A percentile compares a stretch with the other conserved stretches of the same genome.
Conservation (phyloP, 2,797 vertebrate genomes). For the Hapalemur alaotrensis region DNA sequence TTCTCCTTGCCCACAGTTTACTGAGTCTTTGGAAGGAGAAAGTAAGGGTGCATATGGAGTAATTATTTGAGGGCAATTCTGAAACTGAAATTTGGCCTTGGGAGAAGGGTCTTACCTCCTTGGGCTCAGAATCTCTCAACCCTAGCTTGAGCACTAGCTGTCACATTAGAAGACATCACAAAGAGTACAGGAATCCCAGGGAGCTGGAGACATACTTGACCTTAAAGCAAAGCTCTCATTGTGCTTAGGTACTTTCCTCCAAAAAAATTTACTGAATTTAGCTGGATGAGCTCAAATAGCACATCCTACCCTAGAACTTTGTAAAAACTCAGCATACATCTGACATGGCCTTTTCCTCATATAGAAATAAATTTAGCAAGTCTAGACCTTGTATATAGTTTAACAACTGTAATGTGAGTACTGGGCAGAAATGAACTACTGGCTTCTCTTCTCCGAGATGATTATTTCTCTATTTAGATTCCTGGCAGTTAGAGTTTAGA, state of each 20-base stretch:
- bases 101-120: background rate
- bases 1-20: background rate
- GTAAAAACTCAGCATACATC: background rate
- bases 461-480: slow-evolving; percentile 56
- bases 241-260: background rate
- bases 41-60: background rate
- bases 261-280: background rate
- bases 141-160: background rate
- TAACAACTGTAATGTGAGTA: slow-evolving; percentile 43
- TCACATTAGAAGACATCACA: slow-evolving; percentile 6
- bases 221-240: slow-evolving; percentile 26
- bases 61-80: slow-evolving; percentile 24
- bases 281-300: background rate
- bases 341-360: slow-evolving; percentile 18
- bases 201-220: background rate
- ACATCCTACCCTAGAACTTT: background rate
- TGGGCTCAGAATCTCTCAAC: background rate
- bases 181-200: background rate
- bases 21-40: slow-evolving; percentile 26
- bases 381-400: background rate
- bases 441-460: slow-evolving; percentile 1
- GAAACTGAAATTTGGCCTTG: slow-evolving; percentile 33
- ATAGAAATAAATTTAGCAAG: slow-evolving; percentile 40
- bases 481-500: slow-evolving; percentile 19
- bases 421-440: background rate